A percentile compares a stretch with the other conserved stretches of the same genome.
These are phyloP conservation scores for Arctocebus calabarensis DNA, from an alignment of 2,797 vertebrate species.

Conservation along the genomic window DNA sequence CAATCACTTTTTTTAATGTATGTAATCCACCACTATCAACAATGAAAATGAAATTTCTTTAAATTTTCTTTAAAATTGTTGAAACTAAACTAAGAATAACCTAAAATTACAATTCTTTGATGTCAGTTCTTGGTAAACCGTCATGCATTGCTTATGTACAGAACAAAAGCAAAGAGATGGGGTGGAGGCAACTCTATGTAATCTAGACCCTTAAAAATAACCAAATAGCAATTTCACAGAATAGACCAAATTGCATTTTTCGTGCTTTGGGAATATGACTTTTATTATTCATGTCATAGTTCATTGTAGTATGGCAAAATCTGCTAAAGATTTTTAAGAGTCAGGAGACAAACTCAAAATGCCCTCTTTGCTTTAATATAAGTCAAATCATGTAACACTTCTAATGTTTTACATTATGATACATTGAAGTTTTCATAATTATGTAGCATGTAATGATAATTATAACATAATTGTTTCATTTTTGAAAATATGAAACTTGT, in stretches of 20 bases:
- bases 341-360: constrained; percentile 56
- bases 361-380: constrained; percentile 14
- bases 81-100: constrained; percentile 8
- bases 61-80: not conserved
- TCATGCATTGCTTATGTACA: not conserved
- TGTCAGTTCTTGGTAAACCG: not conserved
- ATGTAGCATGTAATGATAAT: constrained; percentile 6
- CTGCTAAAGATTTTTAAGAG: constrained; percentile 53
- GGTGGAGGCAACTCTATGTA: not conserved
- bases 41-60: not conserved
- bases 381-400: constrained; percentile 24
- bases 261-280: constrained; percentile 50
- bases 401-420: constrained; percentile 24
- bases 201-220: constrained; percentile 51
- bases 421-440: constrained; percentile 42
- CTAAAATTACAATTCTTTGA: not conserved
- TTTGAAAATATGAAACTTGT: constrained; percentile 7
- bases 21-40: not conserved
- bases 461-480: not conserved
- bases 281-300: constrained; percentile 41
- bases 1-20: constrained; percentile 67
- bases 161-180: constrained; percentile 37
- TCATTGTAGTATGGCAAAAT: constrained; percentile 1
- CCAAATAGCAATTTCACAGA: constrained; percentile 48
- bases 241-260: constrained; percentile 52